A percentile compares a stretch with the other conserved stretches of the same genome.
phyloP scores from a whole-genome alignment of 2,113 vertebrate genomes.

The Dipodomys merriami region DNA sequence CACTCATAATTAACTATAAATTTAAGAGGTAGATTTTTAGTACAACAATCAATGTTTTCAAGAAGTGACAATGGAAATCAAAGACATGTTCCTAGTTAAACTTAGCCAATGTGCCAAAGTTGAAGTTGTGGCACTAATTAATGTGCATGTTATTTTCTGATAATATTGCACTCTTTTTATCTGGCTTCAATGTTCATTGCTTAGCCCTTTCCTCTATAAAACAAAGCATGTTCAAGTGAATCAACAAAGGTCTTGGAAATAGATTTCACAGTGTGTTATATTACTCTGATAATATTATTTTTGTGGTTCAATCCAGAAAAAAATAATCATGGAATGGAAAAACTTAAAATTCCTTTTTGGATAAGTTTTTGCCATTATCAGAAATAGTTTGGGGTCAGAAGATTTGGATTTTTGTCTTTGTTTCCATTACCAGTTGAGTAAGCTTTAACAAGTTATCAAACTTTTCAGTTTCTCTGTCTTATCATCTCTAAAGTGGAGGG shows the following conservation, averaged over 20 bases:
- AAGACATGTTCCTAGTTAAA: slow-evolving; percentile 19
- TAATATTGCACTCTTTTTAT: not conserved
- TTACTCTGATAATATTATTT: not conserved
- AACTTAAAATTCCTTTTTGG: not conserved
- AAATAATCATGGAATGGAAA: not conserved
- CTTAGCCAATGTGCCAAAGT: slow-evolving; percentile 26
- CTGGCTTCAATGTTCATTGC: not conserved
- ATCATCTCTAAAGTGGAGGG: not conserved
- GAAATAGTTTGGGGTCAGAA: not conserved
- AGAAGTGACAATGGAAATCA: slow-evolving; percentile 53
- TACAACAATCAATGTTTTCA: slow-evolving; percentile 30
- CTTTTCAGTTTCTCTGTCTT: not conserved
- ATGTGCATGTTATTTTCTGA: slow-evolving; percentile 27
- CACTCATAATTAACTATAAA: slow-evolving; percentile 61
- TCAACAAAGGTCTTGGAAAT: not conserved
- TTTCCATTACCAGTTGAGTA: not conserved
- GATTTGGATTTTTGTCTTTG: not conserved
- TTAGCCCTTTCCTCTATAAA: slow-evolving; percentile 37
- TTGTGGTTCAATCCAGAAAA: not conserved
- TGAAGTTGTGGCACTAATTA: slow-evolving; percentile 50
- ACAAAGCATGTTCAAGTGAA: not conserved
- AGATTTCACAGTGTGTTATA: not conserved
- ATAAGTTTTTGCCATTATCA: not conserved
- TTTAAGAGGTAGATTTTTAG: slow-evolving; percentile 50
- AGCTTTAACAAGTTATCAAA: slow-evolving; percentile 23